Base-by-base conservation (phyloP, 2,888 invertebrate species). In the Diploptera punctata region DNA sequence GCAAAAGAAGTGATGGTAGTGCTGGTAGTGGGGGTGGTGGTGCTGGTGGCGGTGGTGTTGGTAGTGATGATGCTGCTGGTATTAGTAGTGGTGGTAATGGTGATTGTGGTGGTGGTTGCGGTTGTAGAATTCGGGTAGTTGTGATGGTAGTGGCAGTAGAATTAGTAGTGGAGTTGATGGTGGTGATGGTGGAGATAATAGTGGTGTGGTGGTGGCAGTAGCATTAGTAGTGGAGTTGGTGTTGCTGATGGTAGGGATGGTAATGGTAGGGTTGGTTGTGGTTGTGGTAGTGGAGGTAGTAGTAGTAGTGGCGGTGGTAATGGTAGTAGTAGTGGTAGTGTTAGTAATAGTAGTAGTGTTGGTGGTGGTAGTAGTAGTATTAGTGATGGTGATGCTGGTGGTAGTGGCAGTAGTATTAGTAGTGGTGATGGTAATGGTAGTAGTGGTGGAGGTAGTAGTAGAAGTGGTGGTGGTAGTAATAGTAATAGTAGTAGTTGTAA, bases 141-240 rank as follows among this genome's bases (percentile, higher is more conserved):
- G 67, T 43, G 18, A 29, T 67, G 43, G 67, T 18, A 67, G 67
- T 43, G 43, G 18, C 43, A 67, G 67, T 67, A 65, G 31, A 16
- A n/a, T n/a, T n/a, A n/a, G n/a, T n/a, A n/a, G n/a, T n/a, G n/a
- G n/a, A n/a, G n/a, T n/a, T n/a, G n/a, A 43, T 38, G 16, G 29
- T 21, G 19, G 29, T 3, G 29, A 29, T 67, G 18, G 24, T 67
- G 47, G 52, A 67, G 62, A 38, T 67, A 67, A 29, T 67, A 38
- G 18, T 43, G 43, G 43, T 67, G 43, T 21, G n/a, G n/a, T 67
- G 18, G 67, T 67, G 43, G 44, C 18, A 67, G 43, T 38, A 67
- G 67, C 19, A 67, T 4, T 67, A 67, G 67, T 38, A 67, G 38
- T 38, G 29, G 44, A 5, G 29, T 21, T 38, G 43, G 67, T n/a